Conservation (phyloP, 2,888 invertebrate species). For the Prionchulus punctatus region DNA sequence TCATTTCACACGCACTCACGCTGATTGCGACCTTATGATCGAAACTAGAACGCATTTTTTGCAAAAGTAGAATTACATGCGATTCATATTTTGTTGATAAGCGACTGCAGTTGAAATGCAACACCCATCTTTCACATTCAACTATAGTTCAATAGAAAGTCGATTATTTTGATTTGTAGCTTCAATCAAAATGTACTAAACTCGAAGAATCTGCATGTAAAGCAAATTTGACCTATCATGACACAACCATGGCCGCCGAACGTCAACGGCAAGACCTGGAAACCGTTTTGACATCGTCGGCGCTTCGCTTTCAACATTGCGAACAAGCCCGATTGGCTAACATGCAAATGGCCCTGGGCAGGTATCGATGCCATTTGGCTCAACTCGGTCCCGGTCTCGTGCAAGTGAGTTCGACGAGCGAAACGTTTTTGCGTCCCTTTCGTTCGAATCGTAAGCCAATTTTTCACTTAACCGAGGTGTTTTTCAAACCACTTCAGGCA, state of each 20-base stretch:
- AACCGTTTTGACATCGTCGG: background rate
- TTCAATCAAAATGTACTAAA: background rate
- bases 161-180: background rate
- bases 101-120: too few relatives aligned
- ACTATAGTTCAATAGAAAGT: background rate
- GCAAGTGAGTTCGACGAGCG: background rate
- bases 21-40: too few relatives aligned
- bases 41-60: too few relatives aligned
- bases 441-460: too few relatives aligned
- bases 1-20: too few relatives aligned
- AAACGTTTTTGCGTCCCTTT: background rate
- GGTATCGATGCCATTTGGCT: conserved; percentile 4
- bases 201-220: background rate
- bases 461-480: background rate
- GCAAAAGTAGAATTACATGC: too few relatives aligned
- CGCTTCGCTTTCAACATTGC: background rate
- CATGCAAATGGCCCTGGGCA: conserved; percentile 6
- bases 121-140: background rate
- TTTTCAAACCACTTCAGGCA: too few relatives aligned
- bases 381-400: background rate
- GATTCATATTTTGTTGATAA: too few relatives aligned
- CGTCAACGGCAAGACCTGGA: background rate
- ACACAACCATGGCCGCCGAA: background rate
- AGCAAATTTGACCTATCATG: background rate
- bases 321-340: conserved; percentile 4